Evolutionary conservation across 2,113 vertebrate species (phyloP), one percentile per base, ranked within the genome.

Genomic region (Petrocephalus zakoni): DNA sequence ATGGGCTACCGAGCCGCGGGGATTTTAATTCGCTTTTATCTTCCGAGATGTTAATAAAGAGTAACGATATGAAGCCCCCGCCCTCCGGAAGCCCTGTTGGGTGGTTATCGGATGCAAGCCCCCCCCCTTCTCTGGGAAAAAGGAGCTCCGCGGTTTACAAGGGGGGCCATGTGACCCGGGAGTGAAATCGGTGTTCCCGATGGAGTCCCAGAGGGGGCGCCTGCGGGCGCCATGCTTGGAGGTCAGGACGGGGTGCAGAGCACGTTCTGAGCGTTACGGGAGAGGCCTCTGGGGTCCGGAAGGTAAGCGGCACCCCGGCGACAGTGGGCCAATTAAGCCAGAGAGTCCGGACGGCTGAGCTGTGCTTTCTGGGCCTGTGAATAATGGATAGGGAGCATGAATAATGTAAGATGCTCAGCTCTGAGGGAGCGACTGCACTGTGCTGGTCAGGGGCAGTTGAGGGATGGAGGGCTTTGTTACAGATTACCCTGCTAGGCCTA

Each of bases 11-110:
- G 61, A 49, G 47, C 84, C 5, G 37, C 10, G 13, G 61, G 88
- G 47, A 49, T 42, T 68, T 88, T 89, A 29, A 89, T 72, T 46
- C 15, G 22, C 29, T 86, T 86, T 89, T 52, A 89, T 89, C 88
- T 72, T 42, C 49, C 9, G 19, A 46, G 47, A 78, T 52, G 58
- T 42, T 78, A 86, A 55, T 86, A 46, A 88, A 84, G 53, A 78
- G 42, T 29, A 19, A 22, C 34, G 21, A 34, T 47, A 11, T 34
- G 29, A 47, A 13, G 8, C 25, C n/a, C 55, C 8, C 15, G 0
- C 75, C 5, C 87, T 21, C 11, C 2, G 61, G 47, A 49, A 75
- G 46, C 21, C 21, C n/a, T 37, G 49, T 53, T 34, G 68, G 64
- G 22, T 68, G 64, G 72, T 42, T 34, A 34, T 78, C 34, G 61